Evolutionary conservation across 2,888 invertebrate species (phyloP).

Genomic region (Drosophila stalkeri): DNA sequence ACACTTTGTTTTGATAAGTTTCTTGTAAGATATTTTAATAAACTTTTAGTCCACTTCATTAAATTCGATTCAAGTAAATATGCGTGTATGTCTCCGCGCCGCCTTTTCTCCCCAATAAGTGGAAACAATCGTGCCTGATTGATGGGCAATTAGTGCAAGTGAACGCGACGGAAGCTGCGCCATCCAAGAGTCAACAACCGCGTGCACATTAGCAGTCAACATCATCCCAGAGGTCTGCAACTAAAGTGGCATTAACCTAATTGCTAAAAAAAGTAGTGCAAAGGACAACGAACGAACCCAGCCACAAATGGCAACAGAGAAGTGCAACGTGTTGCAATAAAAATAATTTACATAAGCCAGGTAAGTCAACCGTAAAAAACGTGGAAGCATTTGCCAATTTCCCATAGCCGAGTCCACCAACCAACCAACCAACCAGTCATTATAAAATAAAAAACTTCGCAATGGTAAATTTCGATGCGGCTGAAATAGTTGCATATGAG

Average conservation of each 20-base stretch:
- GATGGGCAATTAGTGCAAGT: conserved; percentile 73
- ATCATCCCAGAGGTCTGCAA: conserved; percentile 43
- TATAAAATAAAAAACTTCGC: conserved; percentile 27
- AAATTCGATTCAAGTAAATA: conserved; percentile 73
- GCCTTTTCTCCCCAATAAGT: conserved; percentile 21
- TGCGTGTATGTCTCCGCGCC: conserved; percentile 19
- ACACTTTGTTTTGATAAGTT: conserved; percentile 65
- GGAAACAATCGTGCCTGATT: conserved; percentile 62
- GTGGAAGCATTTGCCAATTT: conserved; percentile 30
- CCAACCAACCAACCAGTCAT: conserved; percentile 10
- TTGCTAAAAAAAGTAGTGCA: conserved; percentile 60
- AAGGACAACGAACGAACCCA: conserved; percentile 29
- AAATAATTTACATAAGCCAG: conserved; percentile 78
- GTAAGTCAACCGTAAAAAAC: conserved; percentile 49
- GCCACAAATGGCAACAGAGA: conserved; percentile 35
- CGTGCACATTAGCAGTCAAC: conserved; percentile 69
- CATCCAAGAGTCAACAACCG: conserved; percentile 41
- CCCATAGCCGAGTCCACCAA: conserved; percentile 11
- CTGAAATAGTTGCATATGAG: conserved; percentile 50
- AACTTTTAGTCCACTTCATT: conserved; percentile 74
- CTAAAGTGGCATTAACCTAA: conserved; percentile 79
- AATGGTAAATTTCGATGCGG: conserved; percentile 69
- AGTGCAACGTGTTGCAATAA: conserved; percentile 81
- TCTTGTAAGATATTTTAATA: conserved; percentile 73
- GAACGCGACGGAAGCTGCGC: conserved; percentile 32